phyloP scores from a whole-genome alignment of 2,797 vertebrate species.

The Syndactyla subalaris region DNA sequence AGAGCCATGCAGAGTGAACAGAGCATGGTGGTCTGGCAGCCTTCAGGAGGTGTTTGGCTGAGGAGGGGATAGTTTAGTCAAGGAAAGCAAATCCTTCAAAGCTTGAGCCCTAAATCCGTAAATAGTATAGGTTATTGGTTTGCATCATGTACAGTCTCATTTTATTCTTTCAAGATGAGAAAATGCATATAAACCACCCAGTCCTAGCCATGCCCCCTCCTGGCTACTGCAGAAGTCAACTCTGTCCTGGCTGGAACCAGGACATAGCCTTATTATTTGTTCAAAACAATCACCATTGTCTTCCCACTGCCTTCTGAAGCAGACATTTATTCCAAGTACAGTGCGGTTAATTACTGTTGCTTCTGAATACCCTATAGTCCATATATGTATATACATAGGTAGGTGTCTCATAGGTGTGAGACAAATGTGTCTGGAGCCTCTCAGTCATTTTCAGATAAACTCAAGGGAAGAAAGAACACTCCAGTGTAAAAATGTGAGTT shows the following conservation, averaged over 20 bases:
- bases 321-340: not conserved
- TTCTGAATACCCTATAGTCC: not conserved
- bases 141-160: not conserved
- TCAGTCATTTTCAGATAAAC: not conserved
- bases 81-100: not conserved
- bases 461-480: not conserved
- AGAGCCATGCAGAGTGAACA: not conserved
- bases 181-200: not conserved
- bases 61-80: not conserved
- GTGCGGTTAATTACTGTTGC: not conserved
- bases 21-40: rapidly evolving
- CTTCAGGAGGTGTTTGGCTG: not conserved
- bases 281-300: not conserved
- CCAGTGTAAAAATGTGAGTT: not conserved
- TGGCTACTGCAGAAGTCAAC: not conserved
- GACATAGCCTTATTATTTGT: not conserved
- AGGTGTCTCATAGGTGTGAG: not conserved
- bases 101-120: not conserved
- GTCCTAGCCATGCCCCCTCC: not conserved
- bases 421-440: not conserved
- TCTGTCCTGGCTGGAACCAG: not conserved
- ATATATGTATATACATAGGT: not conserved
- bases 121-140: not conserved
- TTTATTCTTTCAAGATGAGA: not conserved
- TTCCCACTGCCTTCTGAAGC: not conserved